phyloP scores from a whole-genome alignment of 92 coral and sea anemone species.

The Actinostola sp. region DNA sequence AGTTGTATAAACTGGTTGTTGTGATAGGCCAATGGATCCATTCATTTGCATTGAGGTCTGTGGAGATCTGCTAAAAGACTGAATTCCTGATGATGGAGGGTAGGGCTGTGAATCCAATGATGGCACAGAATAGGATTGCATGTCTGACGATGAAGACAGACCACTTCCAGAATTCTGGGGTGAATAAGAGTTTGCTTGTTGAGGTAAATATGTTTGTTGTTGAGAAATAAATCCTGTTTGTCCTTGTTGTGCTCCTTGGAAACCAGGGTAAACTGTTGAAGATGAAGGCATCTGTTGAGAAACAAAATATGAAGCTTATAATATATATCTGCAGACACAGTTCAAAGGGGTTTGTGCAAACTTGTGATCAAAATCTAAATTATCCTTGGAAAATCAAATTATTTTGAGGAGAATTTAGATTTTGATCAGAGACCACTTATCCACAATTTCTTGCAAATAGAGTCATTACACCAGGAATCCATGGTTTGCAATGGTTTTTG shows the following conservation, averaged over 20 bases:
- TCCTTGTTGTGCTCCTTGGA: constrained; percentile 6
- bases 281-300: background rate
- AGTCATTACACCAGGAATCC: too few relatives aligned
- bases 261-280: constrained; percentile 2
- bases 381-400: too few relatives aligned
- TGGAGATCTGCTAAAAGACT: background rate
- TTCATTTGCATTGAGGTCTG: background rate
- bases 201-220: constrained; percentile 24
- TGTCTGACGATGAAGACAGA: background rate
- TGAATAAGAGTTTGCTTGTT: constrained; percentile 6
- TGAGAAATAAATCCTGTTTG: constrained; percentile 3
- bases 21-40: background rate
- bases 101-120: too few relatives aligned
- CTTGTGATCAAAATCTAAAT: too few relatives aligned
- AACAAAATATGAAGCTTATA: background rate
- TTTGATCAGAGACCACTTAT: too few relatives aligned
- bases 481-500: too few relatives aligned
- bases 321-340: background rate
- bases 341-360: background rate
- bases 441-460: too few relatives aligned
- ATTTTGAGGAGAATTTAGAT: too few relatives aligned
- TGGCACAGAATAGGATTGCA: too few relatives aligned
- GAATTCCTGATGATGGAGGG: background rate
- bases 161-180: background rate
- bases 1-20: background rate